A percentile compares a stretch with the other conserved stretches of the same genome.
Evolutionary conservation across 2,797 vertebrate species (phyloP).

Genomic region (Enoplosus armatus): DNA sequence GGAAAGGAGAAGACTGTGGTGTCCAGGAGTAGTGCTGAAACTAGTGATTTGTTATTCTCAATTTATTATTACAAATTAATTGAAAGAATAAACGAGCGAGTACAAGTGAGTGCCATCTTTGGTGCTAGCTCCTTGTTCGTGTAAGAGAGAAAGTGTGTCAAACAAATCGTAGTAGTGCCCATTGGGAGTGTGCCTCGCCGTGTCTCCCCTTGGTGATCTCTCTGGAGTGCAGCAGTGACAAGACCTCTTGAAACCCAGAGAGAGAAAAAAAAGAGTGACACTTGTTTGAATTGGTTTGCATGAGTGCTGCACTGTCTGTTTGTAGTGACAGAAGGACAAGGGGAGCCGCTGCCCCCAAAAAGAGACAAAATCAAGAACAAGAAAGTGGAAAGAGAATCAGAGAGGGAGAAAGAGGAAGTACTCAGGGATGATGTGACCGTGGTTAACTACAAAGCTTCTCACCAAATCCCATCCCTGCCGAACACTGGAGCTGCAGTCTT

Average conservation of each 20-base stretch:
- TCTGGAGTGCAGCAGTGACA: slow-evolving; percentile 33
- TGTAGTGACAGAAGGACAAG: slow-evolving; percentile 1
- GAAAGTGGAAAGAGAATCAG: background rate
- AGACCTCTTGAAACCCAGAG: slow-evolving; percentile 34
- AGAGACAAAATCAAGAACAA: background rate
- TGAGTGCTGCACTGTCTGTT: slow-evolving; percentile 20
- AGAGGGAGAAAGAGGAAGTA: background rate
- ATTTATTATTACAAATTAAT: background rate
- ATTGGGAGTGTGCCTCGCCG: slow-evolving; percentile 19
- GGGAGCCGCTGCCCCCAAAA: background rate
- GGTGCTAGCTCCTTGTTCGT: background rate
- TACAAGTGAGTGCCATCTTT: background rate
- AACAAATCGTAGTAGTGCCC: background rate
- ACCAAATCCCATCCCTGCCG: slow-evolving; percentile 37
- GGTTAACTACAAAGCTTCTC: slow-evolving; percentile 45
- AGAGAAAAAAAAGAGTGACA: background rate
- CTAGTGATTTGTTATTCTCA: background rate
- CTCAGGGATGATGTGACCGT: slow-evolving; percentile 23
- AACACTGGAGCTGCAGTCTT: slow-evolving; percentile 26
- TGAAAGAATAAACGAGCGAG: background rate
- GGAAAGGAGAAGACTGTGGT: background rate
- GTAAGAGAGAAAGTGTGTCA: background rate
- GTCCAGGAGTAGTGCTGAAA: background rate
- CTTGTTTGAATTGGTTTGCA: slow-evolving; percentile 55
- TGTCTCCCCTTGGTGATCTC: slow-evolving; percentile 37